phyloP scores from a whole-genome alignment of 1,140 invertebrate species.

The Wiebesia pumilae region DNA sequence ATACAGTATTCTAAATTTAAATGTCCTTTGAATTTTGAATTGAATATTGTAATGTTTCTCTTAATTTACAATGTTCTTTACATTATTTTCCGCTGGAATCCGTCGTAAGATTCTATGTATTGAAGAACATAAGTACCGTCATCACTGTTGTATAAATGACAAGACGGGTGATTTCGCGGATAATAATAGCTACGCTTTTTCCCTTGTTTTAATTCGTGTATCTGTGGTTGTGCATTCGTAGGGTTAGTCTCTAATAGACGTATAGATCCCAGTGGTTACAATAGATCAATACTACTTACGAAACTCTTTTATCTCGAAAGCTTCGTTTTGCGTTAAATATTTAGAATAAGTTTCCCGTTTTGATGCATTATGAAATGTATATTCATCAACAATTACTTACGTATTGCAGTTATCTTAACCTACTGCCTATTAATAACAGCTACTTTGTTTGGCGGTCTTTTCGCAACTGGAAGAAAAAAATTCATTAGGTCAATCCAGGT shows the following conservation, averaged over 20 bases:
- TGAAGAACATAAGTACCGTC: not conserved
- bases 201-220: not conserved
- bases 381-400: not conserved
- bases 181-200: not conserved
- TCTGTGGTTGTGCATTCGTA: not conserved
- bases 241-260: not conserved
- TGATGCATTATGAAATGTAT: not conserved
- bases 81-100: not conserved
- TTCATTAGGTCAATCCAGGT: not conserved
- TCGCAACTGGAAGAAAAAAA: not conserved
- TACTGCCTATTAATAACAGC: no score
- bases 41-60: not conserved
- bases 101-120: no score
- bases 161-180: not conserved
- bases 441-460: no score
- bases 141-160: not conserved
- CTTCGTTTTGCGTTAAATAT: not conserved
- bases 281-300: not conserved
- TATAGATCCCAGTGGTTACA: not conserved
- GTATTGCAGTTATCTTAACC: not conserved
- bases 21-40: not conserved
- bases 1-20: not conserved
- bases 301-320: not conserved
- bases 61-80: not conserved
- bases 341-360: not conserved